Base-by-base conservation (phyloP, 2,888 invertebrate genomes). In the Tenthredo distinguenda region DNA sequence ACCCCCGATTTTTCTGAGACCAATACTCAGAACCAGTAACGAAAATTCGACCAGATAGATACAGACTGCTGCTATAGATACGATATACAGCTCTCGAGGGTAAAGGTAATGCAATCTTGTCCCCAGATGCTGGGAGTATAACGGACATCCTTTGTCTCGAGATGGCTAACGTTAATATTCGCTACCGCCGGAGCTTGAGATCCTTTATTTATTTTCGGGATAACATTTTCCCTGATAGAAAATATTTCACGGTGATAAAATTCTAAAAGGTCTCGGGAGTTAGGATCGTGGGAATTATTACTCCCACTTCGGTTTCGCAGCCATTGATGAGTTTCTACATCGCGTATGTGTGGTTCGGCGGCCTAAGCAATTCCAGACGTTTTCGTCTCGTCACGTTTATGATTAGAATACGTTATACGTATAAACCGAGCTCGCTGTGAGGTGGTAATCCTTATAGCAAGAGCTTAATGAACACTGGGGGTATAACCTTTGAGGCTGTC, bases 401-500 rank as follows among this genome's bases (percentile, higher is more conserved):
- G 68, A 47, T 83, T 81, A 58, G 58, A 81, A 81, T 62, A 50
- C 40, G 58, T 62, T 50, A 18, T 31, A 77, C 34, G 50, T 21
- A 50, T 81, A 81, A 58, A 40, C 81, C n/a, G 21, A 47, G 47
- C 68, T 26, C 68, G 68, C 18, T n/a, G 21, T 9, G 68, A 68
- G 68, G 65, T 68, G 68, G 83, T 83, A 83, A 68, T 81, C 81
- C 68, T 68, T 71, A 71, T 34, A 83, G 68, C 68, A 18, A 65
- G 83, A 83, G 83, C 68, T 83, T 83, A 83, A 83, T 83, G 83
- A 83, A 83, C 83, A 71, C 68, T 68, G n/a, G 83, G 68, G 83
- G 65, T 68, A 83, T 68, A 83, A 83, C 83, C 83, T 83, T 83
- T 83, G 83, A 83, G 83, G 26, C 83, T 83, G 83, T 83, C 83